Conservation (phyloP, 2,888 invertebrate genomes). For the Drosophila rellima region DNA sequence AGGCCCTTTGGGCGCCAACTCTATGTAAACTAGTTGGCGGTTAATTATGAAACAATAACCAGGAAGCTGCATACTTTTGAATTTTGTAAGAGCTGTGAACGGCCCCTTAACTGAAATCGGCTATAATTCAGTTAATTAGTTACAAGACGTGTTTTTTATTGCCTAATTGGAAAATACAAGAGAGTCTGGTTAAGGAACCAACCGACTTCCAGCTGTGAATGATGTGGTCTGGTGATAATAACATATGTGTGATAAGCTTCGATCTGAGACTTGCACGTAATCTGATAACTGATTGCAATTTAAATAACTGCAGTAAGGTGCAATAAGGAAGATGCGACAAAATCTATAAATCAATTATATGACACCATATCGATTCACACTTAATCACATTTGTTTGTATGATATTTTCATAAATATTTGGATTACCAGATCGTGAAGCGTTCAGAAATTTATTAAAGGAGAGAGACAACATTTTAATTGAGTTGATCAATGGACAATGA, state of each 20-base stretch:
- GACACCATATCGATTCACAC: background rate
- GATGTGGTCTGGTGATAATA: constrained; percentile 8
- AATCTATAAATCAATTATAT: constrained; percentile 27
- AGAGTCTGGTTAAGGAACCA: constrained; percentile 11
- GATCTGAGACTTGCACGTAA: constrained; percentile 13
- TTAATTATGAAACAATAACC: constrained; percentile 72
- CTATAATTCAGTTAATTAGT: constrained; percentile 46
- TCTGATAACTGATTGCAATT: constrained; percentile 30
- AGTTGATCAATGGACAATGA: background rate
- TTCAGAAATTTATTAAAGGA: background rate
- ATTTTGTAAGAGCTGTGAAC: constrained; percentile 14
- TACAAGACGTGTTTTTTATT: constrained; percentile 39
- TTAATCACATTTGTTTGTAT: background rate
- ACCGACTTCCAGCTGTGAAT: constrained; percentile 17
- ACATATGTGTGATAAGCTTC: constrained; percentile 6
- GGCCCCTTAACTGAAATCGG: constrained; percentile 1
- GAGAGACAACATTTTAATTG: background rate
- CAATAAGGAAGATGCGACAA: constrained; percentile 35
- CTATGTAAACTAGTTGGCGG: constrained; percentile 63
- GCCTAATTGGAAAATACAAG: constrained; percentile 31
- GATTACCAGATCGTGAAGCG: background rate
- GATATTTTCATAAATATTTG: background rate
- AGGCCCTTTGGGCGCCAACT: constrained; percentile 28
- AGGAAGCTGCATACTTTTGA: constrained; percentile 55
- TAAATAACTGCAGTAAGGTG: constrained; percentile 16